Conservation (phyloP, 2,113 vertebrate species). For the Ceyx melanurus region DNA sequence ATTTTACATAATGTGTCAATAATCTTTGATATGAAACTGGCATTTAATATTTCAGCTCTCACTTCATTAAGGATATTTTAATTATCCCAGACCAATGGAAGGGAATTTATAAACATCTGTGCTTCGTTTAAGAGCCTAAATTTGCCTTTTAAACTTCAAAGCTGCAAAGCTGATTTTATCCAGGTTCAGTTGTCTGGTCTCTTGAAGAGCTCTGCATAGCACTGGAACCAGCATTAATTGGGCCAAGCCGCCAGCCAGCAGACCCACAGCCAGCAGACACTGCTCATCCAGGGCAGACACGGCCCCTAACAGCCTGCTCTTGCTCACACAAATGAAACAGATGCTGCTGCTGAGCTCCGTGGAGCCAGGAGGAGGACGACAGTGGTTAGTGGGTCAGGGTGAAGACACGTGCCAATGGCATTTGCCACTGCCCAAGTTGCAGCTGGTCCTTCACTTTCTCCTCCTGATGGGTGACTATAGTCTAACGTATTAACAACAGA, state of each 20-base stretch:
- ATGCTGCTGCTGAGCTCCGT: neutral
- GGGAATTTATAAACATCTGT: conserved; percentile 69
- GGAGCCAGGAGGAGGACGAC: neutral
- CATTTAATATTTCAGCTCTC: conserved; percentile 62
- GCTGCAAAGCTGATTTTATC: conserved; percentile 61
- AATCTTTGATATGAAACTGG: conserved; percentile 47
- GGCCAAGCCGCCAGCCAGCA: neutral
- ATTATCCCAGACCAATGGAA: conserved; percentile 59
- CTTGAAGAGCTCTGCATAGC: rapidly evolving
- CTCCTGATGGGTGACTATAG: neutral
- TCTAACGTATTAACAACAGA: neutral
- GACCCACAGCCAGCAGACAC: neutral
- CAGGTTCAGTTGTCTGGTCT: conserved; percentile 68
- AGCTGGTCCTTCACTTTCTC: neutral
- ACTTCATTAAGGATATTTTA: conserved; percentile 66
- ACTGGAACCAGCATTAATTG: neutral
- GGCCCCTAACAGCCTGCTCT: neutral
- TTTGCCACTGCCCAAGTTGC: neutral
- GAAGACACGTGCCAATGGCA: neutral
- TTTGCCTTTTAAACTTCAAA: conserved; percentile 71
- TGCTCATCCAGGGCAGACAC: rapidly evolving
- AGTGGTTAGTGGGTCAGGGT: neutral
- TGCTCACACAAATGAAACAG: neutral
- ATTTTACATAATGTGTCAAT: conserved; percentile 55
- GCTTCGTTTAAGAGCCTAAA: conserved; percentile 56